Conservation (phyloP, 2,888 invertebrate species). For the Pristionchus exspectatus region DNA sequence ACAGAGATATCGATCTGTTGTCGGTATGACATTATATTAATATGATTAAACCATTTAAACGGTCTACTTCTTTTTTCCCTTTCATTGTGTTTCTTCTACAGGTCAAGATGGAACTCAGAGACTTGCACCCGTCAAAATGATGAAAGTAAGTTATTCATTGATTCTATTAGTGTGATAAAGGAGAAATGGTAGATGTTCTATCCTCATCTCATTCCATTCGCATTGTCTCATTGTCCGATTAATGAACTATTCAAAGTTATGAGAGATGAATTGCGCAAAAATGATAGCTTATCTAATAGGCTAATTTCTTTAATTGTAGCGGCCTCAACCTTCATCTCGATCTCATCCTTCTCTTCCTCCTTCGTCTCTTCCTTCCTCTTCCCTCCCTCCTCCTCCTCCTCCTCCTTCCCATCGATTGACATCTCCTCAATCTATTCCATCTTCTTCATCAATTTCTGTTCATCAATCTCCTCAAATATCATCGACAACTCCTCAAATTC, state of each 20-base stretch:
- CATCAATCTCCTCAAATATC: not conserved
- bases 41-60: not conserved
- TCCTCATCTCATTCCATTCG: no score
- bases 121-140: not conserved
- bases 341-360: no score
- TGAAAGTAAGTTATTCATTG: not conserved
- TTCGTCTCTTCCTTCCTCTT: not conserved
- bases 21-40: not conserved
- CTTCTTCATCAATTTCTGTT: not conserved
- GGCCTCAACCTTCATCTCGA: not conserved
- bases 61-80: no score
- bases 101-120: not conserved
- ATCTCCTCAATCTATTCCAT: not conserved
- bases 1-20: not conserved
- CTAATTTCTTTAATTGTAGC: not conserved
- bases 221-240: not conserved
- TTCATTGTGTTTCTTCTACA: not conserved
- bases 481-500: not conserved
- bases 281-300: not conserved
- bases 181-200: no score
- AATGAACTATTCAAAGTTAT: no score
- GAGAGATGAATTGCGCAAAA: not conserved
- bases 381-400: not conserved
- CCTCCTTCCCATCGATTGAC: not conserved
- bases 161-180: no score